Evolutionary conservation across 2,888 invertebrate species (phyloP).

Genomic region (Electrophaes corylata): DNA sequence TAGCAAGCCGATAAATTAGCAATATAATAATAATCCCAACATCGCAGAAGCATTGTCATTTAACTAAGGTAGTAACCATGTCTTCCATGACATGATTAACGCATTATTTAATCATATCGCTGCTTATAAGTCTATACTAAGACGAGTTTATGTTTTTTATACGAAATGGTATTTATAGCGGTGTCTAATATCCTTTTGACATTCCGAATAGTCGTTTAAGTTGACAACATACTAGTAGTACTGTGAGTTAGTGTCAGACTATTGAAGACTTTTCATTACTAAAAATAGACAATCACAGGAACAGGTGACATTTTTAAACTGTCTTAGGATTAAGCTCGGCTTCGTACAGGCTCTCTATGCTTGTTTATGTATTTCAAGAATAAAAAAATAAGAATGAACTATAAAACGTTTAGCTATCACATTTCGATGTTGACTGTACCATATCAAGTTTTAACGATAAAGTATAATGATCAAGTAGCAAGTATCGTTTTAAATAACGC

Average conservation of each 20-base stretch:
- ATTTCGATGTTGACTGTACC: background rate
- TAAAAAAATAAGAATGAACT: background rate
- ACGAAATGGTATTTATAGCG: slow-evolving; percentile 15
- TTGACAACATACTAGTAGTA: slow-evolving; percentile 10
- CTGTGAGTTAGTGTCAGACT: background rate
- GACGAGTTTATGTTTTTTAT: background rate
- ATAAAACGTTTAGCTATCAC: background rate
- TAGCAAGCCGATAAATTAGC: slow-evolving; percentile 20
- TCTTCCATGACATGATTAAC: background rate
- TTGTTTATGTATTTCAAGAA: too few species aligned
- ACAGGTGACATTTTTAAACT: background rate
- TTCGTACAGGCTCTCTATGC: too few species aligned
- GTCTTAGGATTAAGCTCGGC: too few species aligned
- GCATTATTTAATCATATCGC: background rate
- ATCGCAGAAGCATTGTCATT: slow-evolving; percentile 18
- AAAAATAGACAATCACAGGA: background rate
- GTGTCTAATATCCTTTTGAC: background rate
- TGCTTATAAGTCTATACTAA: background rate
- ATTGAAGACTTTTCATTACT: background rate
- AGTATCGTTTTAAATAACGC: slow-evolving; percentile 28
- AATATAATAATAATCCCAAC: slow-evolving; percentile 26
- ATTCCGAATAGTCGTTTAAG: background rate
- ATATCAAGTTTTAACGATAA: slow-evolving; percentile 16
- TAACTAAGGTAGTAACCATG: background rate
- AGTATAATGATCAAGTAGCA: slow-evolving; percentile 24